Evolutionary conservation across 2,888 invertebrate genomes (phyloP).

Genomic region (Watsonalla cultraria): DNA sequence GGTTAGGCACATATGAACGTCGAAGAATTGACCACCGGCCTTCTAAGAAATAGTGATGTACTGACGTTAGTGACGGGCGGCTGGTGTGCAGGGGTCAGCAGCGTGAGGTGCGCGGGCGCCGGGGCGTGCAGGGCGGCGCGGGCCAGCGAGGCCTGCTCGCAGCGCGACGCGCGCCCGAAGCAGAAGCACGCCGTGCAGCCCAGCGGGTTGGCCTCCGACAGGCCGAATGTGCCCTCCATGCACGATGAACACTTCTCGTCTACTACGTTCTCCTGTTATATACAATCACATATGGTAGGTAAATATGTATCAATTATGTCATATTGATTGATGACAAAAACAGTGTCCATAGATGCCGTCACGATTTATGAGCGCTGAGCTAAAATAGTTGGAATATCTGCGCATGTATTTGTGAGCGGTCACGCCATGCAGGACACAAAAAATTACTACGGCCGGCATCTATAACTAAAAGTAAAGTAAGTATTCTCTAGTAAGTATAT

Average conservation of each 20-base stretch:
- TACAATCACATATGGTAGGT: too few species aligned
- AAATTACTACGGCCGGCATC: too few species aligned
- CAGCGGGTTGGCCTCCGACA: constrained; percentile 85
- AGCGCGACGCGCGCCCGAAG: constrained; percentile 90
- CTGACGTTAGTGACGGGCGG: constrained; percentile 39
- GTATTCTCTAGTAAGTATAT: too few species aligned
- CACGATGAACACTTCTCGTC: constrained; percentile 93
- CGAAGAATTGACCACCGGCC: constrained; percentile 23
- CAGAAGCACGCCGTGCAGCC: constrained; percentile 98
- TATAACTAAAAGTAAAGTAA: too few species aligned
- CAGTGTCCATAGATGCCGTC: too few species aligned
- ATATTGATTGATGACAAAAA: too few species aligned
- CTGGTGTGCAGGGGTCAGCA: constrained; percentile 31
- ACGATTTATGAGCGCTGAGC: too few species aligned
- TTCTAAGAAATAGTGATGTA: constrained; percentile 32
- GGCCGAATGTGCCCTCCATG: constrained; percentile 90
- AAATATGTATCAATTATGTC: too few species aligned
- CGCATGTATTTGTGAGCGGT: too few species aligned
- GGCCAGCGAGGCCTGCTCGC: constrained; percentile 88
- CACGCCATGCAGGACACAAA: too few species aligned
- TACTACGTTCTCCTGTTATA: constrained; percentile 84
- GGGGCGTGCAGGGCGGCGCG: constrained; percentile 88
- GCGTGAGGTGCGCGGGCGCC: constrained; percentile 72
- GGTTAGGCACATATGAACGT: too few species aligned
- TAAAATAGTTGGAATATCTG: too few species aligned